Conservation (phyloP, 2,888 invertebrate genomes). For the Platycheirus albimanus region DNA sequence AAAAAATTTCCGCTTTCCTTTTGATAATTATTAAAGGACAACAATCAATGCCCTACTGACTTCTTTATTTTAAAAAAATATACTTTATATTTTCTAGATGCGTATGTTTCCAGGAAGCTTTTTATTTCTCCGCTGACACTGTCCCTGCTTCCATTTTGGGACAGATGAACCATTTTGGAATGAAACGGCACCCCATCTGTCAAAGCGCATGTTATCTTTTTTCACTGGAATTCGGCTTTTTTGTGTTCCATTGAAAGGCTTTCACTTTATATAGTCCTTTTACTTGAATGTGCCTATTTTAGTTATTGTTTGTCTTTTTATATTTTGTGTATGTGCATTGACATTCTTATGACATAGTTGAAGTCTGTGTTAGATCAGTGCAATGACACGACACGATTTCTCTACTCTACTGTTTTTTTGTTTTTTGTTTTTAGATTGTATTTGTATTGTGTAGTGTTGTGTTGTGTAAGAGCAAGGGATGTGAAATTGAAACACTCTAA, state of each 20-base stretch:
- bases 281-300: slow-evolving; percentile 35
- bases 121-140: slow-evolving; percentile 14
- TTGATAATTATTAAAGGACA: slow-evolving; percentile 22
- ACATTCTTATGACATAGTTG: slow-evolving; percentile 27
- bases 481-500: background rate
- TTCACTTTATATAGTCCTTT: slow-evolving; percentile 21
- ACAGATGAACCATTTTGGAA: slow-evolving; percentile 39
- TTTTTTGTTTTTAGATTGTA: background rate
- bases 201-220: slow-evolving; percentile 56
- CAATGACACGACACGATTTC: slow-evolving; percentile 42
- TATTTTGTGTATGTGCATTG: slow-evolving; percentile 8
- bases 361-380: slow-evolving; percentile 43
- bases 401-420: too few relatives aligned
- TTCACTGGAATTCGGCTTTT: slow-evolving; percentile 4
- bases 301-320: slow-evolving; percentile 21
- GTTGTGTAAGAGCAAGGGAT: background rate
- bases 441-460: background rate
- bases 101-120: slow-evolving; percentile 28
- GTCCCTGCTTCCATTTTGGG: slow-evolving; percentile 62
- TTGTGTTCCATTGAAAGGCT: slow-evolving; percentile 18
- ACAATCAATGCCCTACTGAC: slow-evolving; percentile 70
- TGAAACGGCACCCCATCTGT: background rate
- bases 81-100: slow-evolving; percentile 2
- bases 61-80: slow-evolving; percentile 41
- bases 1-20: background rate